Evolutionary conservation across 2,797 vertebrate genomes (phyloP), one percentile per base, ranked within the genome.

Genomic region (Acropternis orthonyx): DNA sequence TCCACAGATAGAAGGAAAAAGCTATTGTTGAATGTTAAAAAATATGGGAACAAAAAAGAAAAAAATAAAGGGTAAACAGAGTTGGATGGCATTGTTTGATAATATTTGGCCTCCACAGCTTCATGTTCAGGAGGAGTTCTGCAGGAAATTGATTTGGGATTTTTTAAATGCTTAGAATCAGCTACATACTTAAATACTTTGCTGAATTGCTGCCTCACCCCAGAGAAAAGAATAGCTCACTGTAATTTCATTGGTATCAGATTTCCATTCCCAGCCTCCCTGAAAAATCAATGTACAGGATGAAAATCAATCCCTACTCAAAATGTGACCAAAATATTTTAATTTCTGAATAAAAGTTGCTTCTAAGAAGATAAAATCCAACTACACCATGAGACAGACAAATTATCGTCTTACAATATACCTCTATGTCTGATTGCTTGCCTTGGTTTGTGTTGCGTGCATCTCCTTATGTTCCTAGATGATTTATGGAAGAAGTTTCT

Each of bases 141-240:
- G 18, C 44, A 92, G 67, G 28, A 94, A 92, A 86, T 73, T 88
- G 41, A 56, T 88, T 81, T 79, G 48, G 18, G 30, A 54, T 55
- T 61, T 76, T 89, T 83, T 26, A 92, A 81, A 86, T 86, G 63
- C 55, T 90, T 82, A 75, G 82, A 95, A 93, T 92, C 67, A 91
- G 39, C 26, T 65, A 39, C 26, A 56, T 69, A 32, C 24, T 82
- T 90, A 93, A 92, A 86, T 63, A 73, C 10, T 84, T 92, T 51
- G 44, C 63, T 86, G 85, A 90, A 85, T 79, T 91, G 32, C 30
- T 84, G 41, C 74, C 52, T 93, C 56, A 71, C 41, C n/a, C 69
- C 9, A 8, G 59, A 87, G 30, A 79, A 41, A 93, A 66, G 88
- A 84, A 41, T 16, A 39, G n/a, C 63, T 92, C 66, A 51, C 73